Base-by-base conservation (phyloP, 2,797 vertebrate genomes). In the Paguma larvata region DNA sequence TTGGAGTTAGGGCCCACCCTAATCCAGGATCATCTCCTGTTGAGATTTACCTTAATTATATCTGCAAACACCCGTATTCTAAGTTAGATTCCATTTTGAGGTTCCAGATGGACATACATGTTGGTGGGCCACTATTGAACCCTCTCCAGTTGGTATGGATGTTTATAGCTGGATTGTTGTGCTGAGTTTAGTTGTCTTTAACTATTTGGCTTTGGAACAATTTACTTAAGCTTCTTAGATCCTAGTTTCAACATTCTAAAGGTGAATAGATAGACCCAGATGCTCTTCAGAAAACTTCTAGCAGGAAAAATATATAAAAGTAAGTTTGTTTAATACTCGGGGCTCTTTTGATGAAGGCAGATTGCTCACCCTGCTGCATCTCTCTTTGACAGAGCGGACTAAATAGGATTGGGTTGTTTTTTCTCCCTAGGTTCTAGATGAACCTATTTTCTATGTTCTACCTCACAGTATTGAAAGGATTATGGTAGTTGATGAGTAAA, bases 151-250 rank as follows among this genome's bases (percentile, higher is more conserved):
- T 82, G 10, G 15, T 96, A 23, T 38, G 19, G 59, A 38, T 91
- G n/a, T 91, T 87, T 85, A 56, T 77, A 91, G 59, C 2, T 75
- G 18, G n/a, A 70, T 56, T 94, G 95, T 72, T 77, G 46, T 77
- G 59, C 62, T 83, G 59, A 44, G 15, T 87, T 63, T 56, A 63
- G 25, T 72, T 34, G 12, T 88, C 8, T 94, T 62, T 34, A 56
- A 23, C 11, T 68, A 2, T 92, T 2, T 48, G 15, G 19, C 32
- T 75, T 84, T 73, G 34, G 68, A 70, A 5, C 38, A 77, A 59
- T 95, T 80, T 75, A 38, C 6, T 23, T 73, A 78, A 7, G 34
- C 44, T 84, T 93, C 34, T 30, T 82, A 93, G 73, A 80, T n/a
- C 5, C 94, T 83, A 68, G 21, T 65, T 62, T 79, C 18, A 91